Percentiles rank a stretch among this genome's conserved stretches.
Evolutionary conservation across 1,140 invertebrate species (phyloP).

Genomic region (Brachionus rotundiformis): DNA sequence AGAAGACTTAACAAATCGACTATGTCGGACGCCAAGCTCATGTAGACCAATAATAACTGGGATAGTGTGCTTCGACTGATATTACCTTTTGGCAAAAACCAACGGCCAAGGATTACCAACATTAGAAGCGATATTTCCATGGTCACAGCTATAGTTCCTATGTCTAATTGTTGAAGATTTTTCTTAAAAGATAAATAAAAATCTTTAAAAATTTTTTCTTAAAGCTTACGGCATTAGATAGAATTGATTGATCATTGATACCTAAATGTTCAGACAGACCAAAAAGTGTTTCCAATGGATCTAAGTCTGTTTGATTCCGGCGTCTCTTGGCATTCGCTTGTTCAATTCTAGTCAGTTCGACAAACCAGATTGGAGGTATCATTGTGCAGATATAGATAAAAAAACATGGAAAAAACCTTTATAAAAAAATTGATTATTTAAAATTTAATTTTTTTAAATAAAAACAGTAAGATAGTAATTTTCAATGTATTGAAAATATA

Average conservation of each 20-base stretch:
- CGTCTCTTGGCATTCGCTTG: conserved; percentile 31
- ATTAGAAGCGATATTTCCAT: conserved; percentile 48
- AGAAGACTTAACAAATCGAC: conserved; percentile 46
- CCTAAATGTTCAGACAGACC: conserved; percentile 25
- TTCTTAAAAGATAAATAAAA: neutral
- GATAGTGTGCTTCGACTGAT: conserved; percentile 43
- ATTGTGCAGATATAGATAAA: conserved; percentile 51
- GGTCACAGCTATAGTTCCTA: conserved; percentile 26
- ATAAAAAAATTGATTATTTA: too few species aligned
- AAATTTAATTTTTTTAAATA: too few species aligned
- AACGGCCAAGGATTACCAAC: conserved; percentile 48
- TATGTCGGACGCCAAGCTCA: conserved; percentile 50
- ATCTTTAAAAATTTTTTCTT: neutral
- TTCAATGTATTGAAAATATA: too few species aligned
- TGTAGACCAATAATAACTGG: conserved; percentile 52
- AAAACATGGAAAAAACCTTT: conserved; percentile 53
- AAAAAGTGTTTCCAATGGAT: conserved; percentile 19
- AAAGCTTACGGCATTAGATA: conserved; percentile 28
- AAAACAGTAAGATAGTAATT: too few species aligned
- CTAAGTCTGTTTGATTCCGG: neutral
- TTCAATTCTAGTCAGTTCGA: conserved; percentile 30
- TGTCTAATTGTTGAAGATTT: conserved; percentile 39
- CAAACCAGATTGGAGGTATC: conserved; percentile 51
- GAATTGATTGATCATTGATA: conserved; percentile 42
- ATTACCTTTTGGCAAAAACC: conserved; percentile 52